Conservation (phyloP, 1,140 invertebrate genomes). For the Amphibalanus amphitrite region DNA sequence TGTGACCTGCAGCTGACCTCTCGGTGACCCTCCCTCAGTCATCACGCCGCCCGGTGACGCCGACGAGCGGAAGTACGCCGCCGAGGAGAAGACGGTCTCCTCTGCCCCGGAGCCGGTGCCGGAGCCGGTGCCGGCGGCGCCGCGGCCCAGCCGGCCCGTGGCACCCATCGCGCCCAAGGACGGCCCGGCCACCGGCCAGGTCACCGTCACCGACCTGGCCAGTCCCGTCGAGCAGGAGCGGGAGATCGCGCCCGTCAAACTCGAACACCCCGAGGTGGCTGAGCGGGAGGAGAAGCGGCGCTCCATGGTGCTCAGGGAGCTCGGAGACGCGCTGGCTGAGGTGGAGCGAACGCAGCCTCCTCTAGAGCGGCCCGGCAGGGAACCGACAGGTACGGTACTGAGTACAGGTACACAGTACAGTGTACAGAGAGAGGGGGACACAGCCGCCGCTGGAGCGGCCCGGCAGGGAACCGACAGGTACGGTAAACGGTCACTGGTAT, state of each 20-base stretch:
- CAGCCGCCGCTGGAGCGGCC: neutral
- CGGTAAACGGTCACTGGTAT: too few species aligned
- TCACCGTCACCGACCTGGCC: neutral
- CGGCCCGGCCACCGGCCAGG: neutral
- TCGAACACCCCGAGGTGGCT: neutral
- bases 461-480: too few species aligned
- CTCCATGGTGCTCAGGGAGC: neutral
- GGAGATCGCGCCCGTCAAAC: neutral
- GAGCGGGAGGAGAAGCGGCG: neutral
- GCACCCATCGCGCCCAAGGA: neutral
- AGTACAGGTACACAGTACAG: too few species aligned
- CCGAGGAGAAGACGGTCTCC: constrained; percentile 39
- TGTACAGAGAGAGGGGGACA: too few species aligned
- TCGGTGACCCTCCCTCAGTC: neutral
- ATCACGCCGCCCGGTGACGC: constrained; percentile 27
- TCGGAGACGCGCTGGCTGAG: neutral
- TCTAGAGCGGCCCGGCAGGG: neutral
- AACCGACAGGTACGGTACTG: too few species aligned
- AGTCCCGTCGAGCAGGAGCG: neutral
- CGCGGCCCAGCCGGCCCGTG: neutral
- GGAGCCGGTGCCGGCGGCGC: too few species aligned
- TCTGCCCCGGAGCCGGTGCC: neutral
- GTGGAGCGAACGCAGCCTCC: neutral
- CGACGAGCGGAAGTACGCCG: constrained; percentile 49
- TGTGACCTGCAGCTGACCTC: too few species aligned